These are phyloP conservation scores for Bugula neritina DNA, from an alignment of 2,888 invertebrate genomes.

Conservation along the genomic window DNA sequence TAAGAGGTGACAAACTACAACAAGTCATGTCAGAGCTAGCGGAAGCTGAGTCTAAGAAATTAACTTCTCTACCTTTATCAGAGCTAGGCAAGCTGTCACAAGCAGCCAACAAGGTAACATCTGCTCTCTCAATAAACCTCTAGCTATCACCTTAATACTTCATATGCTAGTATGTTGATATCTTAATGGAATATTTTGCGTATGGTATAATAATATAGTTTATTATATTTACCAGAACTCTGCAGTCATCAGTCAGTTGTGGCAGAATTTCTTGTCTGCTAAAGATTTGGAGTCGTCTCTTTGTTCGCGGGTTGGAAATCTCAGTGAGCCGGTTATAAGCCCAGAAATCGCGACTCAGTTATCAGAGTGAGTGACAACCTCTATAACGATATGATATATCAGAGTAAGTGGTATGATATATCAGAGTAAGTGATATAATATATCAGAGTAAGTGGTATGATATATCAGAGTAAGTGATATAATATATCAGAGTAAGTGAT, in stretches of 20 bases:
- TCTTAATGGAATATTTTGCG: too few species aligned
- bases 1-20: not conserved
- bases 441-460: too few species aligned
- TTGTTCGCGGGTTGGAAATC: not conserved
- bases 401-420: too few species aligned
- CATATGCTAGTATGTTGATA: too few species aligned
- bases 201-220: too few species aligned
- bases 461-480: too few species aligned
- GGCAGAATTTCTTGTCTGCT: conserved; percentile 8
- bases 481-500: too few species aligned
- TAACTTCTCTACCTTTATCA: not conserved
- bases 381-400: too few species aligned
- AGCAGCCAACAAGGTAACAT: too few species aligned
- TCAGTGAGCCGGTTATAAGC: not conserved
- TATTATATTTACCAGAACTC: not conserved
- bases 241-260: not conserved
- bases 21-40: not conserved
- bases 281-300: conserved; percentile 13
- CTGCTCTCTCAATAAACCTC: too few species aligned
- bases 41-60: not conserved
- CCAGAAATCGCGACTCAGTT: not conserved
- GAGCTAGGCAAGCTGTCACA: not conserved
- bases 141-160: too few species aligned
- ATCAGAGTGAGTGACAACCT: not conserved
- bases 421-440: too few species aligned